Conservation (phyloP, 2,888 invertebrate genomes). For the Unio pictorum region DNA sequence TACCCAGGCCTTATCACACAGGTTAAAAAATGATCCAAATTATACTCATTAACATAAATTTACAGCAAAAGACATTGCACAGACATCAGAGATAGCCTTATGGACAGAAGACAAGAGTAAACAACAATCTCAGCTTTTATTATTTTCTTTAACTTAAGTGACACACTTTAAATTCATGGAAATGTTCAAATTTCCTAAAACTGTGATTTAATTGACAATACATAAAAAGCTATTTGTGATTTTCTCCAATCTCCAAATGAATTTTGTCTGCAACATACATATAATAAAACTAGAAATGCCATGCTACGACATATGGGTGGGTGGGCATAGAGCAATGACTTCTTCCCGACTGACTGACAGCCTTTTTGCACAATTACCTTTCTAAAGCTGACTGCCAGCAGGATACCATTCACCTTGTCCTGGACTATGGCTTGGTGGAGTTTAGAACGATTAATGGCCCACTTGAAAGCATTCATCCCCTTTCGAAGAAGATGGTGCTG, state of each 20-base stretch:
- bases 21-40: no score
- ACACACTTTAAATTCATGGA: no score
- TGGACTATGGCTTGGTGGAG: conserved; percentile 50
- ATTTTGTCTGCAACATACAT: background rate
- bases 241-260: no score
- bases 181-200: no score
- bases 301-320: no score
- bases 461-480: conserved; percentile 56
- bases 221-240: no score
- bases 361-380: conserved; percentile 34
- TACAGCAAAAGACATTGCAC: background rate
- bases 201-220: no score
- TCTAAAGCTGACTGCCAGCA: conserved; percentile 34
- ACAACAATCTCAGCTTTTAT: no score
- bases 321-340: background rate
- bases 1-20: no score
- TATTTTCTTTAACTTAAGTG: no score
- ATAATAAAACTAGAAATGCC: no score
- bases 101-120: background rate
- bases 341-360: background rate
- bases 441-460: conserved; percentile 57
- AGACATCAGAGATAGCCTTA: background rate
- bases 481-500: conserved; percentile 49
- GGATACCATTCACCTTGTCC: conserved; percentile 34
- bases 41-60: background rate